Conservation (phyloP, 2,888 invertebrate genomes). For the Dendrolimus pini region DNA sequence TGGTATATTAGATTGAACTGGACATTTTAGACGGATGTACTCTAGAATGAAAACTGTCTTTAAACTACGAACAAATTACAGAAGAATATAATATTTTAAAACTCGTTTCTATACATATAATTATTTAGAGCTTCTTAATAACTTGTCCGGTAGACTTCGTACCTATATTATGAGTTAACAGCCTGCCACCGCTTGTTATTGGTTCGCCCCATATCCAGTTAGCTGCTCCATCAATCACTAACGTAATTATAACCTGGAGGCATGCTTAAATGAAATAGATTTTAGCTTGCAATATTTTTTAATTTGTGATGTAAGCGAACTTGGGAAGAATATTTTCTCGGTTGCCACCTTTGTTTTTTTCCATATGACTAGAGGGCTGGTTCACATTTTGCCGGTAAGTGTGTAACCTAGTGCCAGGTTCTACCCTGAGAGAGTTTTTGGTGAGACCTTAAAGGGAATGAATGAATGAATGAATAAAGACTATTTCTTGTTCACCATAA, state of each 20-base stretch:
- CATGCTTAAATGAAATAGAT: conserved; percentile 16
- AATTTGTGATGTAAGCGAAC: background rate
- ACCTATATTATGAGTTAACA: background rate
- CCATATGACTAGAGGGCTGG: too few species aligned
- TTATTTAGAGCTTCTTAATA: background rate
- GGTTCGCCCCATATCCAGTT: conserved; percentile 6
- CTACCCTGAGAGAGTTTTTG: too few species aligned
- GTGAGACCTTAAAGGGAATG: too few species aligned
- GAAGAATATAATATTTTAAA: background rate
- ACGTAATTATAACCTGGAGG: conserved; percentile 28
- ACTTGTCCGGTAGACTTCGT: background rate
- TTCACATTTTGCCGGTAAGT: too few species aligned
- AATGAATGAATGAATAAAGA: too few species aligned
- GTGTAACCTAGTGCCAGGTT: too few species aligned
- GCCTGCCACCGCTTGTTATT: background rate
- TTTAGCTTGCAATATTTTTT: conserved; percentile 4
- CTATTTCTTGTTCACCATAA: too few species aligned
- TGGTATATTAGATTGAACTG: too few species aligned
- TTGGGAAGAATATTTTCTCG: background rate
- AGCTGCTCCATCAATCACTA: conserved; percentile 28
- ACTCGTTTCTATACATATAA: background rate
- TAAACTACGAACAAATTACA: too few species aligned
- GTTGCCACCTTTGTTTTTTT: too few species aligned
- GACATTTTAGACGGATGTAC: too few species aligned
- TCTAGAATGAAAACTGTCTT: too few species aligned